phyloP scores from a whole-genome alignment of 2,888 invertebrate species.

The Drosophila eohydei region DNA sequence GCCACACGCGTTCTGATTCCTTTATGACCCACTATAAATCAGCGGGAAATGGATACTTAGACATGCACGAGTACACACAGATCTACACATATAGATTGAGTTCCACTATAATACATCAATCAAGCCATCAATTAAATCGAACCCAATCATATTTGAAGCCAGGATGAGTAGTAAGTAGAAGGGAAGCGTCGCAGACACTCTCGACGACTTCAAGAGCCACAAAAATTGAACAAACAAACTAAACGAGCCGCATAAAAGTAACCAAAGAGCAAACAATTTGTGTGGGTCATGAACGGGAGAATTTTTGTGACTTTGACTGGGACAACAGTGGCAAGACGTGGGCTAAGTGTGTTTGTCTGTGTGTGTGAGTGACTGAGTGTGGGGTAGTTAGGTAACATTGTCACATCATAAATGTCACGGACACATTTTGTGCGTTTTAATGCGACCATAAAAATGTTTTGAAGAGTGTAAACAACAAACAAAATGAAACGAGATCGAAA shows the following conservation, averaged over 20 bases:
- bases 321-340: conserved; percentile 12
- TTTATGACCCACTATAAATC: conserved; percentile 56
- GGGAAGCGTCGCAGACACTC: conserved; percentile 14
- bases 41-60: conserved; percentile 42
- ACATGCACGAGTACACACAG: conserved; percentile 15
- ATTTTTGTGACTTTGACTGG: conserved; percentile 38
- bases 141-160: conserved; percentile 60
- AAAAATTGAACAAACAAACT: conserved; percentile 60
- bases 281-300: conserved; percentile 42
- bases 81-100: conserved; percentile 1
- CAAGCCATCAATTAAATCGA: conserved; percentile 68
- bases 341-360: neutral
- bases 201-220: conserved; percentile 32
- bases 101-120: conserved; percentile 52
- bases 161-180: conserved; percentile 17
- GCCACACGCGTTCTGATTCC: conserved; percentile 49
- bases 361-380: neutral
- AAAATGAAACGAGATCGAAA: conserved; percentile 43
- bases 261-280: conserved; percentile 66
- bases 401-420: conserved; percentile 80
- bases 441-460: conserved; percentile 69
- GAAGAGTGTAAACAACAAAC: conserved; percentile 71
- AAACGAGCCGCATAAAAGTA: conserved; percentile 64
- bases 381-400: conserved; percentile 61
- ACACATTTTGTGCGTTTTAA: conserved; percentile 75